Percentiles rank a stretch among this genome's conserved stretches.
Evolutionary conservation across 2,113 vertebrate species (phyloP).

Genomic region (Capreolus pygargus): DNA sequence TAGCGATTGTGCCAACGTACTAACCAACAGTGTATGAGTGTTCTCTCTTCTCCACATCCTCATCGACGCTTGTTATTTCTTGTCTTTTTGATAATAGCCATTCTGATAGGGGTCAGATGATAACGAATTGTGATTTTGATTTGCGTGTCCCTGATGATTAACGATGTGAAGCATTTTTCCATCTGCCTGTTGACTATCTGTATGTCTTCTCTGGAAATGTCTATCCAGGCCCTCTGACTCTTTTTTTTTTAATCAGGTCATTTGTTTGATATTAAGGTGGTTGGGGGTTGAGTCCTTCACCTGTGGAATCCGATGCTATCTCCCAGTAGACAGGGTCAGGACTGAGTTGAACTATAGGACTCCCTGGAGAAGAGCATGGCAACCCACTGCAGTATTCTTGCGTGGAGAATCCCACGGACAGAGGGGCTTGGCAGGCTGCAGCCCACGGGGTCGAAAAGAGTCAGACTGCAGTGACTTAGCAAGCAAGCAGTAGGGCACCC

Average conservation of each 20-base stretch:
- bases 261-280: not conserved
- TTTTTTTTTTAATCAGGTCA: not conserved
- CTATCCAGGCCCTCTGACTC: not conserved
- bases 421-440: not conserved
- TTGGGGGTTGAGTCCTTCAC: not conserved
- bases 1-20: not conserved
- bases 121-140: not conserved
- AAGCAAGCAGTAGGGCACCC: not conserved
- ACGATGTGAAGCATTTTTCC: not conserved
- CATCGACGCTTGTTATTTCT: not conserved
- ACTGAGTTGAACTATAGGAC: not conserved
- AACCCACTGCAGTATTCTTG: not conserved
- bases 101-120: not conserved
- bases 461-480: not conserved
- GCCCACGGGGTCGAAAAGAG: fast-evolving
- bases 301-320: not conserved
- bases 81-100: not conserved
- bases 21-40: not conserved
- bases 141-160: not conserved
- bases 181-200: not conserved
- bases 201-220: not conserved
- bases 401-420: not conserved
- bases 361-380: not conserved
- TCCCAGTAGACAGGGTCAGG: not conserved
- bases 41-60: not conserved